Evolutionary conservation across 2,113 vertebrate genomes (phyloP).

Genomic region (Orthonyx spaldingii): DNA sequence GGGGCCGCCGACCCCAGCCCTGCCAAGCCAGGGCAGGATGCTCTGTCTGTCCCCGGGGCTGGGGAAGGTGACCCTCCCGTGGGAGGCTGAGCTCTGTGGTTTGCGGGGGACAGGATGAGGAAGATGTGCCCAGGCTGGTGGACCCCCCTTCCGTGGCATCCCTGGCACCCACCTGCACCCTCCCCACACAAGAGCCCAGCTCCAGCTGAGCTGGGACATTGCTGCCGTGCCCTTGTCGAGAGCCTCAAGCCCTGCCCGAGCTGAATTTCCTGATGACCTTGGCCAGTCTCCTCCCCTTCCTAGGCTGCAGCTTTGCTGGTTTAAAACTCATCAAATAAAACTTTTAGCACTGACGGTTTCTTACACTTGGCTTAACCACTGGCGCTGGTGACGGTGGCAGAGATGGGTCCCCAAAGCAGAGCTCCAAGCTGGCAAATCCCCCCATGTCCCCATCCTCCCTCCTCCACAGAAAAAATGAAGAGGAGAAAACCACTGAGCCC

Average conservation of each 20-base stretch:
- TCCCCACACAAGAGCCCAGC: accelerated
- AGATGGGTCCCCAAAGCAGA: neutral
- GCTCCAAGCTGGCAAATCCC: neutral
- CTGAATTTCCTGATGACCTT: neutral
- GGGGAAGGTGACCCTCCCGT: neutral
- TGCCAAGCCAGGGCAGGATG: accelerated
- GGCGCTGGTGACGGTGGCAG: neutral
- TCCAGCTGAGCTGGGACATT: neutral
- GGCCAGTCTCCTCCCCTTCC: neutral
- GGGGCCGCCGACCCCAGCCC: accelerated
- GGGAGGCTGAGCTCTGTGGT: accelerated
- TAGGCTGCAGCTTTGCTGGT: neutral
- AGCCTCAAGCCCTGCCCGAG: neutral
- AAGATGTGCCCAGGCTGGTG: neutral
- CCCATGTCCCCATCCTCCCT: neutral
- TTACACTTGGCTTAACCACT: neutral
- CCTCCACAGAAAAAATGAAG: neutral
- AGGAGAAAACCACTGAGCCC: neutral
- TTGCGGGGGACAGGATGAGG: neutral
- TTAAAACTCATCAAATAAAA: neutral
- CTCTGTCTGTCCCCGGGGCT: accelerated
- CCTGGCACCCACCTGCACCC: neutral
- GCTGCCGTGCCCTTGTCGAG: neutral
- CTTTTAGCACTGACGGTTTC: accelerated
- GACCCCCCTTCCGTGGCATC: neutral